Evolutionary conservation across 2,888 invertebrate genomes (phyloP).

Genomic region (Saturnia pavonia): DNA sequence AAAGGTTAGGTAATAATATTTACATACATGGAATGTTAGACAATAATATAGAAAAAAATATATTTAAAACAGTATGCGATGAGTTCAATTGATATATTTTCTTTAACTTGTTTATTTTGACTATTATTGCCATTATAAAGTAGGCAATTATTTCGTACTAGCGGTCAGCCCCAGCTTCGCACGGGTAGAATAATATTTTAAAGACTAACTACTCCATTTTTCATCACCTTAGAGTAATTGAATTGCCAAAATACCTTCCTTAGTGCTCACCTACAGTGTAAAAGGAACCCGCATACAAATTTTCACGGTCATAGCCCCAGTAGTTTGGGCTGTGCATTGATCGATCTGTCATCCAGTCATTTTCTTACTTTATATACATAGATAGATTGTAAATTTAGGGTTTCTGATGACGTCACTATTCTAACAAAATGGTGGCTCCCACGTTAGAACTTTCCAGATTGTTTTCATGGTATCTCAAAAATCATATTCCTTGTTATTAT

Average conservation of each 20-base stretch:
- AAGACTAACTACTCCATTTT: no score
- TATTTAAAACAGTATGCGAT: neutral
- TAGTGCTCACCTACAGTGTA: no score
- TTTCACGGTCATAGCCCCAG: no score
- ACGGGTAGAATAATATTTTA: no score
- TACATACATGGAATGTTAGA: constrained; percentile 31
- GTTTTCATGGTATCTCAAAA: neutral
- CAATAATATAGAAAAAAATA: neutral
- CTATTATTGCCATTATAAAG: neutral
- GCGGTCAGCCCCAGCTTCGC: no score
- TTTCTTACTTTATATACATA: no score
- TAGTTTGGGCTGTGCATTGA: no score
- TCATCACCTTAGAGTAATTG: no score
- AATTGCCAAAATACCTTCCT: no score
- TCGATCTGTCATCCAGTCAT: no score
- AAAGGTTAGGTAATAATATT: constrained; percentile 20
- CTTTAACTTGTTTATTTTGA: neutral
- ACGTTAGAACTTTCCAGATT: neutral
- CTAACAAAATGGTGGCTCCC: neutral
- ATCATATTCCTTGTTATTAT: neutral
- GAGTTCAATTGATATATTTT: neutral
- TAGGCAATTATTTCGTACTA: neutral
- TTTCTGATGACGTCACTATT: neutral
- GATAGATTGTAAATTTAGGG: neutral
- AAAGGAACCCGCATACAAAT: no score